Evolutionary conservation across 2,797 vertebrate species (phyloP), one percentile per base, ranked within the genome.

Genomic region (Acipenser ruthenus): DNA sequence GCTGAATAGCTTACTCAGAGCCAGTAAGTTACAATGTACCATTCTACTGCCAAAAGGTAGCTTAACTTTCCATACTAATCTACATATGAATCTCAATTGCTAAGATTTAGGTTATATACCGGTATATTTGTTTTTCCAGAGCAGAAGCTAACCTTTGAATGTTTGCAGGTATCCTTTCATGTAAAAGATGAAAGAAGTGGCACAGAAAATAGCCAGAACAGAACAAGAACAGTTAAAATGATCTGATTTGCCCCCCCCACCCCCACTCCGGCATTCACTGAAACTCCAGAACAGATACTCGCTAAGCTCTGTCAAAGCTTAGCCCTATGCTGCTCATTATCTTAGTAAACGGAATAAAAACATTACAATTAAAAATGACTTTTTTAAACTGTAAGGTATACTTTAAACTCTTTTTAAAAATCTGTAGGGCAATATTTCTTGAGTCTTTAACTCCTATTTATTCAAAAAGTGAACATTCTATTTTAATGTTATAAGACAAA

Each of bases 371-470:
- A 5, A 10, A 60, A 48, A 66, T 48, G 6, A 47, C 7, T 48
- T 55, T 53, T 50, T 53, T 37, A 37, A 37, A 37, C 37, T 37
- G 0, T 5, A 37, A 37, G 37, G 37, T 37, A 37, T 37, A 37
- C 3, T 37, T 37, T 37, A 4, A 37, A 37, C 37, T 37, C 1
- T 37, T 37, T 37, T 37, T 37, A 37, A 37, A 37, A 37, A 37
- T 5, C 37, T 37, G 37, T 37, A 37, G 5, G 37, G 4, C 37
- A 37, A 37, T 37, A 37, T 37, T 37, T 37, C 37, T 37, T 37
- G n/a, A 50, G 56, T 56, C 37, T 51, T 18, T 67, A 50, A 50
- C 49, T 13, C 48, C 15, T 8, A 56, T 60, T 67, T 18, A 61
- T 67, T 61, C 12, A 18, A 66, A 49, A n/a, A 60, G 9, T 8